Base-by-base conservation (phyloP, 2,888 invertebrate genomes). In the Drosophila siamana region DNA sequence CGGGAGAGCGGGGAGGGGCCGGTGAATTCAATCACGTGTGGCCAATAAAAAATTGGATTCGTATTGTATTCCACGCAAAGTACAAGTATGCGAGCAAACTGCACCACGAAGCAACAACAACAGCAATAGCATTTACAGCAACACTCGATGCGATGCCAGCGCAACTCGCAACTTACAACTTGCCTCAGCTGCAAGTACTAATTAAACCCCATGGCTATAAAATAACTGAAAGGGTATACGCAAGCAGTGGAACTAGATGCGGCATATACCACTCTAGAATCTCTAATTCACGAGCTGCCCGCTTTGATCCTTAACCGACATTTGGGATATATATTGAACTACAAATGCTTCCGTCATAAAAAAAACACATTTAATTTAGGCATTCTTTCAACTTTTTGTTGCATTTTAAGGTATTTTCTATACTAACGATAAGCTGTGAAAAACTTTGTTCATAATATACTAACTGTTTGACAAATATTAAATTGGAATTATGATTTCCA, bases 21-120 rank as follows among this genome's bases (percentile, higher is more conserved):
- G 26, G 50, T 64, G 64, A 79, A 81, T 81, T 80, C 80, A 82
- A 79, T 82, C 85, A 88, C 85, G 89, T 80, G 73, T 80, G 69
- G 66, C 67, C 79, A 72, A 88, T 88, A 86, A 88, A 88, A 86
- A 71, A 84, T 76, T 69, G 69, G 84, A 78, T 75, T 78, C 62
- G 41, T 48, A 79, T 75, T 59, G 56, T 69, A 50, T 66, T 41
- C 54, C 47, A 55, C 28, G 69, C 62, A 7, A 26, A 26, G 26
- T 6, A 26, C 26, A 54, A 55, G 55, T 50, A 59, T 52, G 50
- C 16, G 50, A 66, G 46, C 47, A 9, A 22, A 43, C n/a, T 38
- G 38, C 59, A 28, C 9, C 48, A 59, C 40, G 19, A 6, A n/a
- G 19, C 36, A 46, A 22, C 40, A 47, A 30, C 11, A 30, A 33